Evolutionary conservation across 2,888 invertebrate genomes (phyloP).

Genomic region (Stegophylla sp.): DNA sequence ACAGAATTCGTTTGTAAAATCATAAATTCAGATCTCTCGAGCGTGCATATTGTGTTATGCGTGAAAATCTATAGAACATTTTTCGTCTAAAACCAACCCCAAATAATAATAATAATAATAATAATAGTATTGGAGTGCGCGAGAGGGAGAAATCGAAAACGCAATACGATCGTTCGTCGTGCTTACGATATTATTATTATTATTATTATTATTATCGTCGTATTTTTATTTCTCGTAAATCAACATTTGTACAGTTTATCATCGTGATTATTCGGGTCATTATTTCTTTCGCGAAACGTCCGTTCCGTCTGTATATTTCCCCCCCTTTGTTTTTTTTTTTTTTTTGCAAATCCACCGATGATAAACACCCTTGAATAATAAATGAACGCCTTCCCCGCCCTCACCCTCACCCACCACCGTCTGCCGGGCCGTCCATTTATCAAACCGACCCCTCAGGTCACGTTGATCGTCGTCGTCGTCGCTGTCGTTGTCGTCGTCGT

Average conservation of each 20-base stretch:
- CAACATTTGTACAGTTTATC: constrained; percentile 50
- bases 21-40: no score
- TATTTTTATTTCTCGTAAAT: constrained; percentile 16
- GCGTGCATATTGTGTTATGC: no score
- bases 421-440: constrained; percentile 43
- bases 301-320: constrained; percentile 32
- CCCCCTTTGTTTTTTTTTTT: no score
- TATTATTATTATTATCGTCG: no score
- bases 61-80: no score
- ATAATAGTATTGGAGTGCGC: background rate
- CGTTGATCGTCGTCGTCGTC: constrained; percentile 33
- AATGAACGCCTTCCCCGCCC: no score
- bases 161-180: background rate
- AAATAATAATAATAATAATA: background rate
- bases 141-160: background rate
- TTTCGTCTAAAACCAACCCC: background rate
- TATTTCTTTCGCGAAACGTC: constrained; percentile 45
- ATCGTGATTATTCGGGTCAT: constrained; percentile 52
- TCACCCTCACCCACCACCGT: constrained; percentile 12
- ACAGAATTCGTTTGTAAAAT: no score
- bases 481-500: background rate
- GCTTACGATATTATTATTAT: background rate
- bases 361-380: constrained; percentile 59
- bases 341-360: constrained; percentile 54
- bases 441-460: constrained; percentile 19